Conservation (phyloP, 1,140 invertebrate species). For the Marisa cornuarietis region DNA sequence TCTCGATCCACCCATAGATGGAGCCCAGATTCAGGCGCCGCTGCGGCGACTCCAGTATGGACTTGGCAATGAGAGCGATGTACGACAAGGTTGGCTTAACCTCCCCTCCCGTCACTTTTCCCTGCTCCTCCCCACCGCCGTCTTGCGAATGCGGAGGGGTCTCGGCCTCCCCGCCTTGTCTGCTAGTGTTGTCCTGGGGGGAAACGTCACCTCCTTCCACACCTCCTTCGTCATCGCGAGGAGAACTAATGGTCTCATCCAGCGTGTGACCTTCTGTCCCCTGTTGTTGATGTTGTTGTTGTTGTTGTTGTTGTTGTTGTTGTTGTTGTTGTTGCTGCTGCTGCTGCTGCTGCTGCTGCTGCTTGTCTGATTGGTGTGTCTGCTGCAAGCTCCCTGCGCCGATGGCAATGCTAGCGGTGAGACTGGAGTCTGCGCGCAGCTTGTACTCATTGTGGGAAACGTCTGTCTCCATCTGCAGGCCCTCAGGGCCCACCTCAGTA, state of each 20-base stretch:
- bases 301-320: neutral
- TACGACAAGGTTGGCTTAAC: slow-evolving; percentile 60
- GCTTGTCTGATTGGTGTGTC: neutral
- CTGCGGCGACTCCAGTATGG: slow-evolving; percentile 55
- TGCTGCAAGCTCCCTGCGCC: neutral
- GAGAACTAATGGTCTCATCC: neutral
- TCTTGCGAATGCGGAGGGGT: slow-evolving; percentile 18
- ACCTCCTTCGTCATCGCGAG: neutral
- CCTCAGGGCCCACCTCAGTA: neutral
- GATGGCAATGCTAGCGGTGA: neutral
- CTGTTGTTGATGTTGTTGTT: neutral
- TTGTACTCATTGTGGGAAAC: neutral
- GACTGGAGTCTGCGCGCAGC: neutral
- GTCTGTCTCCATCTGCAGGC: slow-evolving; percentile 1
- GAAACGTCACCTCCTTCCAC: slow-evolving; percentile 7
- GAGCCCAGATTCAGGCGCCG: slow-evolving; percentile 56
- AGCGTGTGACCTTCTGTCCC: neutral
- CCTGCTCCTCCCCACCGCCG: slow-evolving; percentile 36
- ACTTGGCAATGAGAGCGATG: slow-evolving; percentile 59
- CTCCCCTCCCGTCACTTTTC: slow-evolving; percentile 40
- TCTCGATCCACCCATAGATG: slow-evolving; percentile 62
- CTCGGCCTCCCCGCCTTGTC: slow-evolving; percentile 24
- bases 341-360: too few species aligned
- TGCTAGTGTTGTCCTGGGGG: slow-evolving; percentile 20
- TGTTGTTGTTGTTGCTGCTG: slow-evolving; percentile 8